Evolutionary conservation across 2,888 invertebrate genomes (phyloP), one percentile per base, ranked within the genome.

Genomic region (Tenodera sinensis): DNA sequence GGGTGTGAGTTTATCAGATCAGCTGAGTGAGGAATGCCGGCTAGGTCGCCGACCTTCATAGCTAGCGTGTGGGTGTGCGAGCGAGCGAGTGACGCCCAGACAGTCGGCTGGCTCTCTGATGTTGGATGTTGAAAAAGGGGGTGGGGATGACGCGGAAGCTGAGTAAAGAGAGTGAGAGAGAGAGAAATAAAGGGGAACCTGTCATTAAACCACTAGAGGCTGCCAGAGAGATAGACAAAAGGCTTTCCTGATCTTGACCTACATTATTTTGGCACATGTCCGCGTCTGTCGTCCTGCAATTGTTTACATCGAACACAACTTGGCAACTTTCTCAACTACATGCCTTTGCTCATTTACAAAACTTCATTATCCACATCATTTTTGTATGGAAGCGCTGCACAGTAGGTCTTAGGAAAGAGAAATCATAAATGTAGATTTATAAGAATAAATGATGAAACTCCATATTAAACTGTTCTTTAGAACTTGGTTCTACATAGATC

Each of bases 171-270:
- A 71, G 84, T 34, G 54, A 83, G 90, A 87, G 88, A 88, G 81
- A 28, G 82, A 81, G 83, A 81, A 82, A 88, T 84, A 87, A 87
- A 88, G 90, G 89, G 83, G 84, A 88, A 88, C 84, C 84, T 87
- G 87, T 88, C 88, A 82, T 88, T 88, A 88, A 88, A 88, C 83
- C 81, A 82, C 88, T 42, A 83, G 88, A 88, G 54, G 54, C 54
- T 71, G 54, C 54, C 54, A 71, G 54, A 71, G 54, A 54, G 54
- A 71, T 71, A 71, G 54, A 71, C 54, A 71, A 71, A 71, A 71
- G 54, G 54, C 20, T 71, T 71, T 71, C 83, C 34, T n/a, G 82
- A 87, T 87, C 87, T 87, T 87, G 87, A 87, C 87, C 87, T 87
- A 87, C 87, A 87, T 83, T 82, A 34, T 34, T 83, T 87, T 87